Evolutionary conservation across 1,140 invertebrate genomes (phyloP), one percentile per base, ranked within the genome.

Genomic region (Drosophila punjabiensis): DNA sequence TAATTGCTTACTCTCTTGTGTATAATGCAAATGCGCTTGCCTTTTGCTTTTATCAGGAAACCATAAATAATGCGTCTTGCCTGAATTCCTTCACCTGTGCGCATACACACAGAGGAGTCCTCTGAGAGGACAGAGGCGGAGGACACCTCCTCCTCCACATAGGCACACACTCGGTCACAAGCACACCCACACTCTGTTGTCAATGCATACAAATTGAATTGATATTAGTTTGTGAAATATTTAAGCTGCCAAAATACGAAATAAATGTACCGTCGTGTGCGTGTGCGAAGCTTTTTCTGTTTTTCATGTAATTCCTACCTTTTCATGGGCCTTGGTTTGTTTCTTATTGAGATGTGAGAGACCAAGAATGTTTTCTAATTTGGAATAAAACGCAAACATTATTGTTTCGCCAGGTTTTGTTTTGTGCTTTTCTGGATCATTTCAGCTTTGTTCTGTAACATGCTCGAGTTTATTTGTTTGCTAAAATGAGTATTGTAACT

Each of bases 171-270:
- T 18, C 14, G 24, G 8, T 18, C 30, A 18, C 30, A 37, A 45
- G 50, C 52, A 48, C 61, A 39, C 48, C 61, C 61, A 50, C 16
- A n/a, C 16, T 32, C 20, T 66, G 59, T 69, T 70, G 69, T 53
- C 81, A 80, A 84, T 84, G 82, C 77, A 84, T 85, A 85, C 82
- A 84, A 84, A 84, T 84, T 84, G 82, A 84, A 84, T 85, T 84
- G 82, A 84, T 84, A 84, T 84, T 84, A 85, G 81, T 84, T 84
- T 85, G 73, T 84, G 66, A 84, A 84, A 85, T 84, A 84, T 84
- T 84, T 81, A 85, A 64, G 82, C 82, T 77, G 75, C 73, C 65
- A 65, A 41, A 82, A 82, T 62, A 59, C 43, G 64, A 69, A 56
- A 82, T 61, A 53, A 39, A 67, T 79, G 75, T 56, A 13, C 43